Conservation (phyloP, 2,113 vertebrate genomes). For the Pseudois nayaur region DNA sequence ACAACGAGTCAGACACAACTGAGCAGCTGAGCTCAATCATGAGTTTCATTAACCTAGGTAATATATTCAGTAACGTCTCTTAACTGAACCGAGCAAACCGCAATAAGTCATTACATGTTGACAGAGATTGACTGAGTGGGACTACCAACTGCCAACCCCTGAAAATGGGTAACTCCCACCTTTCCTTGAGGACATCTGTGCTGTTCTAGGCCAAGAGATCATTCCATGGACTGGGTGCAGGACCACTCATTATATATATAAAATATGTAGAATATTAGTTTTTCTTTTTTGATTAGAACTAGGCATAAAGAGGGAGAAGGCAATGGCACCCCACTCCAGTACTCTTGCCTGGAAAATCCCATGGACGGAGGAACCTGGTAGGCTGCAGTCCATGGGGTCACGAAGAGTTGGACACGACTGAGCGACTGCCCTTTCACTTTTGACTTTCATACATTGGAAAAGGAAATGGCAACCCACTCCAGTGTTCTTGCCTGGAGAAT, state of each 20-base stretch:
- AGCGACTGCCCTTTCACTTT: no score
- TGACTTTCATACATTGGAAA: no score
- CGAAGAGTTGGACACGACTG: no score
- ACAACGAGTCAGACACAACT: neutral
- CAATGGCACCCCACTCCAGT: no score
- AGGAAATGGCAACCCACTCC: no score
- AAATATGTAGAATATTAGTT: neutral
- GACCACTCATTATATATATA: neutral
- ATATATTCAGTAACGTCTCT: neutral
- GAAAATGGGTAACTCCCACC: neutral
- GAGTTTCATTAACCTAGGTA: constrained; percentile 8
- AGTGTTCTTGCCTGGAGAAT: no score
- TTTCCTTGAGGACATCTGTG: neutral
- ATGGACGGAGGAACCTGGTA: no score
- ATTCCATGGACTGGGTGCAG: neutral
- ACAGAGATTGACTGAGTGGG: neutral
- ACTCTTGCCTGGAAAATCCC: no score
- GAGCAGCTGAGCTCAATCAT: neutral
- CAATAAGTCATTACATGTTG: neutral
- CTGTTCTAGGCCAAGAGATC: neutral
- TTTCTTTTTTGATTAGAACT: neutral
- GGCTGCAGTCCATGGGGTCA: no score
- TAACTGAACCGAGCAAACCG: neutral
- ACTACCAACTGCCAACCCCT: neutral
- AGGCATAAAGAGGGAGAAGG: neutral